Percentiles rank a stretch among this genome's conserved stretches.
Evolutionary conservation across 2,888 invertebrate genomes (phyloP).

Genomic region (Boloria selene): DNA sequence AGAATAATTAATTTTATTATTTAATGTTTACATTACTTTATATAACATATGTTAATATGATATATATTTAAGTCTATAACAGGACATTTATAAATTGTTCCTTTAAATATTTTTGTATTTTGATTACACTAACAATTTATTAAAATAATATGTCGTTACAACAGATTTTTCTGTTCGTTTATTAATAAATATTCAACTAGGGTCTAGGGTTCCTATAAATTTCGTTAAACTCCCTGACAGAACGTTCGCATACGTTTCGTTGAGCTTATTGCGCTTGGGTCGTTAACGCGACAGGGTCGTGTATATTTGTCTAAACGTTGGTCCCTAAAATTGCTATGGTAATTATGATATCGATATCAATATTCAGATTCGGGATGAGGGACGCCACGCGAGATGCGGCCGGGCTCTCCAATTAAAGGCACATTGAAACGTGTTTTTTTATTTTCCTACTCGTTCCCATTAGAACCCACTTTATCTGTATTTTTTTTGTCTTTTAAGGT

Average conservation of each 20-base stretch:
- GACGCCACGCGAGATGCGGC: slow-evolving; percentile 71
- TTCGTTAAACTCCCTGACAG: slow-evolving; percentile 45
- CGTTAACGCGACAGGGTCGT: slow-evolving; percentile 63
- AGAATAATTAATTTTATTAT: too few relatives aligned
- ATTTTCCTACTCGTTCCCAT: slow-evolving; percentile 66
- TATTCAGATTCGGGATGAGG: slow-evolving; percentile 52
- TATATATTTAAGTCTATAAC: neutral
- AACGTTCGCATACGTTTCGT: slow-evolving; percentile 49
- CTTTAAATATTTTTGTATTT: neutral
- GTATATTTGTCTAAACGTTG: slow-evolving; percentile 82
- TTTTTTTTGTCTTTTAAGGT: slow-evolving; percentile 56
- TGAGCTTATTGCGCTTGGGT: slow-evolving; percentile 62
- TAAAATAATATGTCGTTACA: slow-evolving; percentile 12
- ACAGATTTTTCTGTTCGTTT: slow-evolving; percentile 17
- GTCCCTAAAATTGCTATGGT: slow-evolving; percentile 82
- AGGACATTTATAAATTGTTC: slow-evolving; percentile 1
- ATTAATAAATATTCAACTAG: slow-evolving; percentile 28
- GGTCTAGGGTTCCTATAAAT: slow-evolving; percentile 43
- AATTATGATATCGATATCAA: slow-evolving; percentile 59
- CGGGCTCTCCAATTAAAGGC: slow-evolving; percentile 79
- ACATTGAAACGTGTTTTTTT: slow-evolving; percentile 78
- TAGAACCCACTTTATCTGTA: slow-evolving; percentile 59
- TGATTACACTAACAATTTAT: neutral
- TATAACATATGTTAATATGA: too few relatives aligned
- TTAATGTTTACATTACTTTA: too few relatives aligned